These are phyloP conservation scores for Andrena bicolor DNA, from an alignment of 2,888 invertebrate genomes.

Conservation along the genomic window DNA sequence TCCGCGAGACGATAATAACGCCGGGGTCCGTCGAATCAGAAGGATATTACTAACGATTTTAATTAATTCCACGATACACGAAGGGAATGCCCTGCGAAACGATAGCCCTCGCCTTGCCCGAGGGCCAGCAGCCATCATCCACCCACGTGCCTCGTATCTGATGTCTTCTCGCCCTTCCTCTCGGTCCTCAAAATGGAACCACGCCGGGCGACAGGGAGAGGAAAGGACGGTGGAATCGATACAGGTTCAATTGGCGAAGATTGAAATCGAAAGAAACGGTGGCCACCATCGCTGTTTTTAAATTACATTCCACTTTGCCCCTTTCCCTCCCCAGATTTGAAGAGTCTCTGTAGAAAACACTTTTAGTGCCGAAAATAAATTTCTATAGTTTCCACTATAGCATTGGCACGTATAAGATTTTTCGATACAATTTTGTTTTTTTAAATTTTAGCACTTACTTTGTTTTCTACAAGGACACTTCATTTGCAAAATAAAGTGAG, in stretches of 20 bases:
- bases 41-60: constrained; percentile 68
- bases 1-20: constrained; percentile 44
- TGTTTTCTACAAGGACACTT: too few species aligned
- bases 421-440: too few species aligned
- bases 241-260: constrained; percentile 5
- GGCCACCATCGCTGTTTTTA: background rate
- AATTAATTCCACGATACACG: constrained; percentile 69
- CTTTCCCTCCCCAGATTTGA: too few species aligned
- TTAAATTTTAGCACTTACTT: too few species aligned
- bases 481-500: too few species aligned
- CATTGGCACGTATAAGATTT: too few species aligned
- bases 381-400: too few species aligned
- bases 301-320: too few species aligned
- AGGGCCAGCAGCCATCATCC: constrained; percentile 26
- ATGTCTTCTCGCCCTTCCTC: constrained; percentile 15
- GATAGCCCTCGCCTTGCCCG: constrained; percentile 51
- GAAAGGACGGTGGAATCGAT: constrained; percentile 7
- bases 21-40: constrained; percentile 53
- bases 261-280: constrained; percentile 2
- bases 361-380: too few species aligned
- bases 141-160: background rate
- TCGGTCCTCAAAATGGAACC: constrained; percentile 13
- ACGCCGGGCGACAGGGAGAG: background rate
- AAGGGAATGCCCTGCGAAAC: constrained; percentile 55
- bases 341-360: too few species aligned